Evolutionary conservation across 2,113 vertebrate species (phyloP), one percentile per base, ranked within the genome.

Genomic region (Gobius niger): DNA sequence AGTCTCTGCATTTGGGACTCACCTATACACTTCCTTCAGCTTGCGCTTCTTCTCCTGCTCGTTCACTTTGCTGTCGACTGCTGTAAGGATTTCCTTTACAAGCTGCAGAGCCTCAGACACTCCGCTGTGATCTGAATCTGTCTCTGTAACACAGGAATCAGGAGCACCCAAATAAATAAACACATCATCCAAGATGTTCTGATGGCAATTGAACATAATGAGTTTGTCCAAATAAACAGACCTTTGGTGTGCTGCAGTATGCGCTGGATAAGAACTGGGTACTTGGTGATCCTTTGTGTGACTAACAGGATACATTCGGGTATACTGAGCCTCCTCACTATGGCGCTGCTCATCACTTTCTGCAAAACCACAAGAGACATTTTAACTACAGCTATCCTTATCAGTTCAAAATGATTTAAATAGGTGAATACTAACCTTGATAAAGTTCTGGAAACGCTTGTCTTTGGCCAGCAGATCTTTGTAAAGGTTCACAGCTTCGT

Each of bases 271-370:
- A 98, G 87, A 42, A 98, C 95, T 0, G 96, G 96, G 68, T 98
- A 98, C 78, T 98, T 98, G 61, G 96, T 98, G 85, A 98, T 96
- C 63, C 96, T 93, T 82, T 98, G 96, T 0, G 96, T 98, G 42
- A 98, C 95, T 71, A 98, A 85, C 75, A 98, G 75, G 54, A 98
- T 95, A 70, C 96, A 98, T 75, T 98, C 96, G 7, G 96, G 95
- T 52, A 98, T 95, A 56, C 96, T 93, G 41, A 97, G 92, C 2
- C 96, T 90, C 13, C 96, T 90, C 34, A 98, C 96, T 0, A 97
- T 77, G 0, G 94, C 83, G 61, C 95, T 96, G 84, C 94, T 96
- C 95, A 96, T 97, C 78, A 94, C 96, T 91, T 92, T 95, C 96
- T 98, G 75, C 47, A 88, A 81, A 59, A 9, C 71, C 56, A 69